These are phyloP conservation scores for Neoaliturus tenellus DNA, from an alignment of 2,888 invertebrate species.

Conservation along the genomic window DNA sequence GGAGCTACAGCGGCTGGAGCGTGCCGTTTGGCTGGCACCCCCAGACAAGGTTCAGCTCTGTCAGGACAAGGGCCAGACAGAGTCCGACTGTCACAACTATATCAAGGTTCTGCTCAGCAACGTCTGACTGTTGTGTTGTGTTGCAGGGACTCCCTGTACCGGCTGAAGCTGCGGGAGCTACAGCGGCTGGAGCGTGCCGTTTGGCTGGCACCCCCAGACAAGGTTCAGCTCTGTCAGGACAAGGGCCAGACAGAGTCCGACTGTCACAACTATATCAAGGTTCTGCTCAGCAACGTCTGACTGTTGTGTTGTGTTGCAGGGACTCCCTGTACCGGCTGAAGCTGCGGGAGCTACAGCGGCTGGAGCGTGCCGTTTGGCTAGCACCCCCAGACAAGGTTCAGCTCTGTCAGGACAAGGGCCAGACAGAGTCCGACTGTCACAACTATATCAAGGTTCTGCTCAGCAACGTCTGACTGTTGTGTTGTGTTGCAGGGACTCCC, in stretches of 20 bases:
- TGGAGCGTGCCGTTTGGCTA: slow-evolving; percentile 83
- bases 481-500: slow-evolving; percentile 84
- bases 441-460: too few species aligned
- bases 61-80: slow-evolving; percentile 91
- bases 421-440: too few species aligned
- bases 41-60: slow-evolving; percentile 82
- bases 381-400: slow-evolving; percentile 81
- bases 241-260: slow-evolving; percentile 94
- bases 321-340: slow-evolving; percentile 80
- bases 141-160: slow-evolving; percentile 86
- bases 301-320: too few species aligned
- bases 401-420: slow-evolving; percentile 91
- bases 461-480: too few species aligned
- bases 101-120: too few species aligned
- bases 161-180: background rate
- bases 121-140: too few species aligned
- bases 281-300: too few species aligned
- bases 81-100: too few species aligned
- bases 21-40: slow-evolving; percentile 86
- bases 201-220: slow-evolving; percentile 85
- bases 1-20: slow-evolving; percentile 67
- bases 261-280: too few species aligned
- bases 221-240: slow-evolving; percentile 83
- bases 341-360: background rate
- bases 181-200: slow-evolving; percentile 74